phyloP scores from a whole-genome alignment of 2,888 invertebrate species.

The Phlogophora meticulosa region DNA sequence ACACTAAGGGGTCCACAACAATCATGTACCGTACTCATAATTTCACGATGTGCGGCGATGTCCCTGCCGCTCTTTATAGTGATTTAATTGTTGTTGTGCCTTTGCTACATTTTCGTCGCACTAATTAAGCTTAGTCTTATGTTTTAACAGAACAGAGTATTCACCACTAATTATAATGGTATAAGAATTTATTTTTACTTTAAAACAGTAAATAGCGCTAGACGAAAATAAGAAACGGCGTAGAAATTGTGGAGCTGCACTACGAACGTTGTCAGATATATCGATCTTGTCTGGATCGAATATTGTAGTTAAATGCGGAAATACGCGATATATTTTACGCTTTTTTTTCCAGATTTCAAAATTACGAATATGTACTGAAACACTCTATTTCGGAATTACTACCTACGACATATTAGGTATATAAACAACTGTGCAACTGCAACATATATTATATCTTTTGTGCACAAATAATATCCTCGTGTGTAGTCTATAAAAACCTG shows the following conservation, averaged over 20 bases:
- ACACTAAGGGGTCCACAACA: too few species aligned
- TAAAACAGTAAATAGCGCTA: too few species aligned
- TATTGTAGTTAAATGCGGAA: neutral
- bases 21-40: too few species aligned
- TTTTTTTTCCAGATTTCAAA: slow-evolving; percentile 9
- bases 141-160: neutral
- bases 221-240: neutral
- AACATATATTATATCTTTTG: neutral
- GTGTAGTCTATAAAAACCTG: slow-evolving; percentile 17
- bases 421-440: slow-evolving; percentile 11
- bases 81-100: slow-evolving; percentile 16
- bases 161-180: neutral
- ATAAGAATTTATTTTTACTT: neutral
- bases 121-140: neutral
- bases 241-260: neutral
- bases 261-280: neutral
- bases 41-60: too few species aligned
- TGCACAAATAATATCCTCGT: slow-evolving; percentile 13
- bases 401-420: slow-evolving; percentile 5
- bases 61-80: too few species aligned
- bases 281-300: neutral
- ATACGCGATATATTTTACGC: neutral
- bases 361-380: neutral
- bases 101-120: slow-evolving; percentile 14
- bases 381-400: neutral